phyloP scores from a whole-genome alignment of 2,888 invertebrate genomes.

The Drepana falcataria region DNA sequence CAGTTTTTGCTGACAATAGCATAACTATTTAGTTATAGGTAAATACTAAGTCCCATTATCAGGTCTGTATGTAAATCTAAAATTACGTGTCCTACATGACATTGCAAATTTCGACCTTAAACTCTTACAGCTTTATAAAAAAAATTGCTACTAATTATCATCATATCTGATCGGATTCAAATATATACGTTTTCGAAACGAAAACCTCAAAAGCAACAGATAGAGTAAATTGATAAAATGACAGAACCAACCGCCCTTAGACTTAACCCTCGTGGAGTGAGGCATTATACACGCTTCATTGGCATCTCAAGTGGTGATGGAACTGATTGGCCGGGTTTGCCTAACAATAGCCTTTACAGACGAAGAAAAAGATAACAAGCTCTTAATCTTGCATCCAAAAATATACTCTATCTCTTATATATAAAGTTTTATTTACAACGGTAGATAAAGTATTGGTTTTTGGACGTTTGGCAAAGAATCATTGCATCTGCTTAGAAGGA shows the following conservation, averaged over 20 bases:
- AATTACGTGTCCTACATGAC: too few species aligned
- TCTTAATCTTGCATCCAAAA: constrained; percentile 13
- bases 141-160: too few species aligned
- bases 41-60: too few species aligned
- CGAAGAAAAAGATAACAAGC: constrained; percentile 25
- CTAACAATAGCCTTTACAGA: constrained; percentile 54
- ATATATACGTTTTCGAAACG: neutral
- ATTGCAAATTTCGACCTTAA: too few species aligned
- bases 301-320: constrained; percentile 71
- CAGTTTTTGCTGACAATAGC: too few species aligned
- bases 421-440: constrained; percentile 18
- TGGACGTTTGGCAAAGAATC: constrained; percentile 36
- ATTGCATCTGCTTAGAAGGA: constrained; percentile 67
- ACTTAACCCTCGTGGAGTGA: constrained; percentile 64
- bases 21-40: too few species aligned
- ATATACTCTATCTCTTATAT: neutral
- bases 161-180: too few species aligned
- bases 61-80: too few species aligned
- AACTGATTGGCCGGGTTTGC: constrained; percentile 72
- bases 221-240: constrained; percentile 54
- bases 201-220: constrained; percentile 25
- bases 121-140: too few species aligned
- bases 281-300: constrained; percentile 70
- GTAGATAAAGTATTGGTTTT: constrained; percentile 8
- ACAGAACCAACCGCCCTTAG: constrained; percentile 66